Conservation (phyloP, 2,797 vertebrate genomes). For the Limnodromus scolopaceus region DNA sequence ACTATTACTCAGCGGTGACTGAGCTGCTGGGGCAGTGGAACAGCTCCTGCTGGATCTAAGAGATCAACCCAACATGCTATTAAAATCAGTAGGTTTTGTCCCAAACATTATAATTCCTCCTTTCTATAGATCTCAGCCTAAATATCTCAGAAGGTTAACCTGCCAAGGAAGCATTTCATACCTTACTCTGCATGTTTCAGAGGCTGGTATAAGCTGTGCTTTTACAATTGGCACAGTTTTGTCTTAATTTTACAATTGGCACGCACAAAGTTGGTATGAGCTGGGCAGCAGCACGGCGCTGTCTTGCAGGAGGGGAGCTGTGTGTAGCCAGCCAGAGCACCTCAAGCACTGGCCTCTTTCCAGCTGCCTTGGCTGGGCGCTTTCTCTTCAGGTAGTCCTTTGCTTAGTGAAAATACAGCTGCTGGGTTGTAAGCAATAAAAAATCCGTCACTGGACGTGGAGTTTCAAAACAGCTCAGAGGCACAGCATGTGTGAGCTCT, state of each 20-base stretch:
- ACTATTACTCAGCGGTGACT: not conserved
- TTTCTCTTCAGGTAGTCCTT: not conserved
- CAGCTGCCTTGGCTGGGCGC: not conserved
- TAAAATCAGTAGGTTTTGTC: not conserved
- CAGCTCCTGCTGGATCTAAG: not conserved
- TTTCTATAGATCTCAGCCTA: not conserved
- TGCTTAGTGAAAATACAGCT: not conserved
- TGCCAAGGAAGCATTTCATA: not conserved
- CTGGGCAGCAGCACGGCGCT: not conserved
- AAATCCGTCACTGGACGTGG: not conserved
- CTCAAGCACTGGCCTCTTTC: not conserved
- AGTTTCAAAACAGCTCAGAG: not conserved
- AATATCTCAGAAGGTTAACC: not conserved
- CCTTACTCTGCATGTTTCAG: not conserved
- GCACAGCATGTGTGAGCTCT: not conserved
- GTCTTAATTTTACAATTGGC: no score
- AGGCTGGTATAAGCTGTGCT: not conserved
- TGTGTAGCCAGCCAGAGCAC: not conserved
- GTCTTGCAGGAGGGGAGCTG: not conserved
- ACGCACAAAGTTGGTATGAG: not conserved
- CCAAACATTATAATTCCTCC: rapidly evolving
- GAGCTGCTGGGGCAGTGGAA: not conserved
- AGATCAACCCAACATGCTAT: not conserved
- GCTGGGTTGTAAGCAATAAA: not conserved
- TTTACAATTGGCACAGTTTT: not conserved